Conservation (phyloP, 2,113 vertebrate genomes). For the Brienomyrus longianalis region DNA sequence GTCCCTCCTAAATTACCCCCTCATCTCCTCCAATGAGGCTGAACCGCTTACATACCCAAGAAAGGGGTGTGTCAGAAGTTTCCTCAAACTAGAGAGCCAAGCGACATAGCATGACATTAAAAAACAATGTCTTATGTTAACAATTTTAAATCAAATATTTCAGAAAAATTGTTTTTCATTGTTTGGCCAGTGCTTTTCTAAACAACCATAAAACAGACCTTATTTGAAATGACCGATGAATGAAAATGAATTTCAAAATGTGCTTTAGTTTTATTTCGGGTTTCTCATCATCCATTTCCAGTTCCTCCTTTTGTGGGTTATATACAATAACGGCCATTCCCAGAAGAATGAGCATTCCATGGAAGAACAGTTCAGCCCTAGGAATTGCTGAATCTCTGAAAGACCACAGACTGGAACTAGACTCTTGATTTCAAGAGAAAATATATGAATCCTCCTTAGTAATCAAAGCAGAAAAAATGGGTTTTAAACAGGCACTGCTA, state of each 20-base stretch:
- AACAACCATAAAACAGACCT: not conserved
- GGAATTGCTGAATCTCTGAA: not conserved
- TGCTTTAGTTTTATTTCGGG: not conserved
- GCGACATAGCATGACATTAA: not conserved
- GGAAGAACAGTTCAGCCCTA: not conserved
- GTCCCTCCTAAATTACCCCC: slow-evolving; percentile 25
- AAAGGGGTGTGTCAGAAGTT: slow-evolving; percentile 7
- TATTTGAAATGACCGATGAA: not conserved
- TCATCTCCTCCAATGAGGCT: slow-evolving; percentile 16
- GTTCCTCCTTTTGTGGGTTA: not conserved
- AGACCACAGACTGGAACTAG: not conserved
- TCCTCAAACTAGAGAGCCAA: not conserved
- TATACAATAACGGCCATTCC: not conserved
- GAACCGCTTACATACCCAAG: slow-evolving; percentile 20
- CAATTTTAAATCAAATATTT: not conserved
- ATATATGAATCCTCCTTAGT: not conserved
- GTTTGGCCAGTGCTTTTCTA: not conserved
- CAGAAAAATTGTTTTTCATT: not conserved
- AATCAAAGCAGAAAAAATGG: not conserved
- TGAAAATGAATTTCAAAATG: not conserved
- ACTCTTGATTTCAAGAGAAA: not conserved
- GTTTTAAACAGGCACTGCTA: not conserved
- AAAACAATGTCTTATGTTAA: not conserved
- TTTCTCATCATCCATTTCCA: not conserved
- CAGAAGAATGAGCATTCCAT: not conserved